Conservation (phyloP, 64 coral and sea anemone genomes). For the Dendronephthya gigantea region DNA sequence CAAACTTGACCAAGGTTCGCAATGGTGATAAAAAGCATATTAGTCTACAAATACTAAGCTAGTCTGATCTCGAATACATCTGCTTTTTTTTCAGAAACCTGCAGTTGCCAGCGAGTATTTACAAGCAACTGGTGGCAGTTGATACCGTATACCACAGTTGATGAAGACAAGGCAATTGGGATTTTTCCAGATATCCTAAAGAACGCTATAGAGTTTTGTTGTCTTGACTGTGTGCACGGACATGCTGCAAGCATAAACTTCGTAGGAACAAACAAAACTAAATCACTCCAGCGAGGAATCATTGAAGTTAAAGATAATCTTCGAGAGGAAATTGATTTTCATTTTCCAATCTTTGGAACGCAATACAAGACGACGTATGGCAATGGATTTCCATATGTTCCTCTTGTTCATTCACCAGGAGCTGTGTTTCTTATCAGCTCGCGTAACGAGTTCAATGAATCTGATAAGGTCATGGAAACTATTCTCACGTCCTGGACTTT, state of each 20-base stretch:
- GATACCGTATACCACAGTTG: constrained; percentile 48
- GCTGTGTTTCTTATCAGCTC: constrained; percentile 27
- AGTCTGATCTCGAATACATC: background rate
- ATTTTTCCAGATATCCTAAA: constrained; percentile 63
- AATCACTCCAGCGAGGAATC: background rate
- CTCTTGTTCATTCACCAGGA: constrained; percentile 40
- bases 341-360: background rate
- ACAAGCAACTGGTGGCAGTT: constrained; percentile 77
- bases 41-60: background rate
- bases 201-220: constrained; percentile 42
- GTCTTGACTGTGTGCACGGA: constrained; percentile 47
- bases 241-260: constrained; percentile 46
- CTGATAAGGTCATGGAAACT: constrained; percentile 24
- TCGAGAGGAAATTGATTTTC: background rate
- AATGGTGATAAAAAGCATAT: no score
- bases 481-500: constrained; percentile 25
- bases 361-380: background rate
- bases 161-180: constrained; percentile 24
- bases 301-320: background rate
- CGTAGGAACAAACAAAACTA: background rate
- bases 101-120: constrained; percentile 58
- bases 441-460: constrained; percentile 13
- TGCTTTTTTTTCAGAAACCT: constrained; percentile 57
- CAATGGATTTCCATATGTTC: constrained; percentile 16
- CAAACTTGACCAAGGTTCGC: no score